Base-by-base conservation (phyloP, 2,797 vertebrate genomes). In the Heliangelus exortis region DNA sequence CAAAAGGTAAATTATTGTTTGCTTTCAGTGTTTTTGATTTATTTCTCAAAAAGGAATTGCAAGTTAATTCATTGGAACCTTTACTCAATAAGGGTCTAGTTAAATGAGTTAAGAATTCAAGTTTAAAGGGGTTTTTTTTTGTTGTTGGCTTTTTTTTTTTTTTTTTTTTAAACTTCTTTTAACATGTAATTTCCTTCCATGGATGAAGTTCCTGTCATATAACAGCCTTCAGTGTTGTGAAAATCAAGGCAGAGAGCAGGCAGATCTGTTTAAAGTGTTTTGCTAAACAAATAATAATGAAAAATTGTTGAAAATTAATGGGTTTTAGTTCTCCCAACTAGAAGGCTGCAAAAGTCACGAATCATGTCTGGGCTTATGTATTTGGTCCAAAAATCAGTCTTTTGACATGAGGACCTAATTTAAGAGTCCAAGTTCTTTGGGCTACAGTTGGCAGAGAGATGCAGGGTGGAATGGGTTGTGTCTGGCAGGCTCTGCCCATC, bases 1-100 rank as follows among this genome's bases (percentile, higher is more conserved):
- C 43, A 93, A 81, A 94, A 90, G 68, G 51, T 67, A 89, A 61
- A 45, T 29, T 78, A 45, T n/a, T 78, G 50, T 80, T 92, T 75
- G 34, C 59, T 91, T 93, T 91, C 84, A 43, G 20, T 89, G 39
- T 88, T 90, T 86, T 18, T 67, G 62, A 85, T 75, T 16, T 39
- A 58, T 85, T 95, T 93, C 65, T 91, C 12, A 73, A 86, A 90
- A 69, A 17, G 31, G 29, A 79, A 81, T 84, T 33, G 21, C 12
- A 87, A 61, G 45, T 34, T 43, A 19, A 43, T 81, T 88, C n/a
- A 25, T 10, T 28, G 14, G 63, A 88, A 16, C 1, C 63, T 81
- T 89, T 81, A 45, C 25, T 90, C 54, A 72, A 18, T 51, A 81
- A 84, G 4, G 2, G 15, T 8, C 26, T 65, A 62, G 26, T 29